Percentiles rank a stretch among this genome's conserved stretches.
These are phyloP conservation scores for Micronycteris hirsuta DNA, from an alignment of 2,113 vertebrate genomes.

Conservation along the genomic window DNA sequence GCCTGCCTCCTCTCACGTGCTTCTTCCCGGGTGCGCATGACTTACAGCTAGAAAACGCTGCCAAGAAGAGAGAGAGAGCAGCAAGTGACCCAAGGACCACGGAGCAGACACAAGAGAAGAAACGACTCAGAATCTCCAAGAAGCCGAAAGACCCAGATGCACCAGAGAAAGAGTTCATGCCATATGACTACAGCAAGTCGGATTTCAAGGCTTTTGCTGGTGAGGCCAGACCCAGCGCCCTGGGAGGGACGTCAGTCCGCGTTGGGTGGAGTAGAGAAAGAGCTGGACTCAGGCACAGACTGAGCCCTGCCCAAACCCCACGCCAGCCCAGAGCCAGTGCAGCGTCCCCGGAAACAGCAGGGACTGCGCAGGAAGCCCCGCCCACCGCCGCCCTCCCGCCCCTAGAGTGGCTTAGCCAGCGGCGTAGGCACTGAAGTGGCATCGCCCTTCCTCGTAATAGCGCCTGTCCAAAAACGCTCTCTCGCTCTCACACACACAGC, in stretches of 20 bases:
- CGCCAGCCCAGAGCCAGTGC: accelerated
- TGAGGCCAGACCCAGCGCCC: slow-evolving; percentile 67
- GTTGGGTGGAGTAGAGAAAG: accelerated
- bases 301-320: background rate
- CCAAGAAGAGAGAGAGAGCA: slow-evolving; percentile 85
- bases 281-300: accelerated
- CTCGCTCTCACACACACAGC: background rate
- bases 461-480: background rate
- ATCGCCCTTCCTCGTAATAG: background rate
- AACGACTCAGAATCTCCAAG: slow-evolving; percentile 81
- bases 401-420: background rate
- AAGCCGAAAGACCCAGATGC: slow-evolving; percentile 70
- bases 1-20: accelerated
- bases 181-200: slow-evolving; percentile 94
- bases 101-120: slow-evolving; percentile 84
- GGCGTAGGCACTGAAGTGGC: accelerated
- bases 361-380: background rate
- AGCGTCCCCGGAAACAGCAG: accelerated
- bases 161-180: slow-evolving; percentile 81
- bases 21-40: background rate
- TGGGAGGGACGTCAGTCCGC: accelerated
- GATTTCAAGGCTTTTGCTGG: slow-evolving; percentile 93
- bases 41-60: slow-evolving; percentile 80
- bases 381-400: accelerated
- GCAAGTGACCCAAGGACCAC: slow-evolving; percentile 75